Evolutionary conservation across 2,113 vertebrate genomes (phyloP).

Genomic region (Prionailurus viverrinus): DNA sequence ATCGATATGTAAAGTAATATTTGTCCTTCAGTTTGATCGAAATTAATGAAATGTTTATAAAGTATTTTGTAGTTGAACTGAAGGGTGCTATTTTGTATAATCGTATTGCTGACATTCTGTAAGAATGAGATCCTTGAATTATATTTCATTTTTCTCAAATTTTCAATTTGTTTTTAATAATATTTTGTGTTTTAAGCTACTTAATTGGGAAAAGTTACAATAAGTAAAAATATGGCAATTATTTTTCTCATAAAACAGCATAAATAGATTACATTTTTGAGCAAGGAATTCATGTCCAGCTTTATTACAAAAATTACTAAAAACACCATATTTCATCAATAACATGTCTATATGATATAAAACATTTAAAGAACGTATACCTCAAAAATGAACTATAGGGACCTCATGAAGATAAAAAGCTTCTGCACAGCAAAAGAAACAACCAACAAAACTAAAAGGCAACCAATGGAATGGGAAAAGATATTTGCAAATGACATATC

Average conservation of each 20-base stretch:
- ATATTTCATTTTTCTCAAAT: not conserved
- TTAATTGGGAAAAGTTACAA: not conserved
- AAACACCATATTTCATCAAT: not conserved
- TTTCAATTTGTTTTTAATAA: not conserved
- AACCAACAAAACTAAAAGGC: too few relatives aligned
- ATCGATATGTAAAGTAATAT: constrained; percentile 15
- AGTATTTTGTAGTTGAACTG: constrained; percentile 11
- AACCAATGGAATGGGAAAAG: too few relatives aligned
- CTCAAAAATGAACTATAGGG: too few relatives aligned
- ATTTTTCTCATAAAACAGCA: not conserved
- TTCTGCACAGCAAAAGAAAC: too few relatives aligned
- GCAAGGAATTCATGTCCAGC: not conserved
- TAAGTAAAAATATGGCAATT: not conserved
- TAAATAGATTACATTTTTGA: not conserved
- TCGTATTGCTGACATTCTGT: not conserved
- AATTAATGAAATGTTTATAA: constrained; percentile 15
- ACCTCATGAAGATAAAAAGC: too few relatives aligned
- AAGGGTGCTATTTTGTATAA: not conserved
- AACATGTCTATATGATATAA: not conserved
- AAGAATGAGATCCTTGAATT: not conserved
- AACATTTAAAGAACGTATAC: not conserved
- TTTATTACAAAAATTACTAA: not conserved
- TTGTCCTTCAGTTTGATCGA: not conserved
- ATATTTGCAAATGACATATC: too few relatives aligned
- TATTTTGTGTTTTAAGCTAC: not conserved